A percentile compares a stretch with the other conserved stretches of the same genome.
phyloP scores from a whole-genome alignment of 2,888 invertebrate genomes.

The Leucozona laternaria region DNA sequence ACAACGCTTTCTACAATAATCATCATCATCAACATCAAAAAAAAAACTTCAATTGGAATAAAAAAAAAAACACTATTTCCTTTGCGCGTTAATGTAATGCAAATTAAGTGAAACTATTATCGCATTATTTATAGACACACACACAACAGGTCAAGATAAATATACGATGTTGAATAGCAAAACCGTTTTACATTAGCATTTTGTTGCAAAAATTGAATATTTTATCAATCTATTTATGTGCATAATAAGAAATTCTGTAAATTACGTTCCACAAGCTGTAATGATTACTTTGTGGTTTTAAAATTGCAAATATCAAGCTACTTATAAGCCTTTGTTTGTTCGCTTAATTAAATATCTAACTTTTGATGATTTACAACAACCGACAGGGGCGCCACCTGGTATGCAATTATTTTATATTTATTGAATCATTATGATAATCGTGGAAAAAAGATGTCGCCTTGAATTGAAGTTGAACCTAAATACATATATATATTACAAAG shows the following conservation, averaged over 20 bases:
- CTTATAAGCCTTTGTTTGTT: neutral
- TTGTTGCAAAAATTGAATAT: neutral
- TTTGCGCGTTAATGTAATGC: neutral
- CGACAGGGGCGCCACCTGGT: neutral
- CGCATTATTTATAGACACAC: neutral
- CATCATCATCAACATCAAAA: neutral
- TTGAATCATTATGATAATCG: slow-evolving; percentile 16
- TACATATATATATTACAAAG: too few species aligned
- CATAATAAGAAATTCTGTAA: neutral
- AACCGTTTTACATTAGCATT: slow-evolving; percentile 6
- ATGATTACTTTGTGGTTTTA: neutral
- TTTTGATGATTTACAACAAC: neutral
- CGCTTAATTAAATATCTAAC: neutral
- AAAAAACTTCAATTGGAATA: neutral
- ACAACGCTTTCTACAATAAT: slow-evolving; percentile 3
- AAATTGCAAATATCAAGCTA: neutral
- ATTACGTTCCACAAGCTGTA: slow-evolving; percentile 7
- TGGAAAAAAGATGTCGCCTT: slow-evolving; percentile 11
- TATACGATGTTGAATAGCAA: neutral
- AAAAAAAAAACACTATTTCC: neutral
- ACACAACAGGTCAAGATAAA: slow-evolving; percentile 14
- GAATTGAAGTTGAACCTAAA: neutral
- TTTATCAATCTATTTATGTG: neutral
- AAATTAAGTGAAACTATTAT: slow-evolving; percentile 15
- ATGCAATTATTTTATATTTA: slow-evolving; percentile 11